Base-by-base conservation (phyloP, 35 echinoderm and acorn worm genomes). In the Ophioderma brevispina region DNA sequence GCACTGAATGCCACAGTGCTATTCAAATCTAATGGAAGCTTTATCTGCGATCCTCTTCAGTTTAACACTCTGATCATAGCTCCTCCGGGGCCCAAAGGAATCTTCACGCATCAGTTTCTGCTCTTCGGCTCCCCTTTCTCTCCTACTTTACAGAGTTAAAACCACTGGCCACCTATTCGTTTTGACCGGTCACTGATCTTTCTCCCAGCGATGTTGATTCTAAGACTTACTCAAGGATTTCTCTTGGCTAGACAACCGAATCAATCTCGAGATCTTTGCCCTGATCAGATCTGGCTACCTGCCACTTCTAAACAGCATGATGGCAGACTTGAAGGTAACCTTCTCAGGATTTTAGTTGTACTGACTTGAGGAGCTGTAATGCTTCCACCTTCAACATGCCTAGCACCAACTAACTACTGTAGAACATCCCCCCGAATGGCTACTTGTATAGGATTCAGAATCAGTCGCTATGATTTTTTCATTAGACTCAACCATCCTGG, bases 21-120 rank as follows among this genome's bases (percentile, higher is more conserved):
- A 25, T 52, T 80, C 17, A 89, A 78, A 63, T 89, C 87, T 13
- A 89, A 19, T 19, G 87, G 87, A 25, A 89, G 77, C 46, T 89
- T 76, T 13, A 89, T 78, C 33, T 89, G 76, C 31, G 87, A 80
- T 25, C 77, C 49, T 50, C 87, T 40, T n/a, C 31, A 85, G 31
- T 19, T 52, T 37, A n/a, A 25, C 52, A 38, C 49, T 34, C 52
- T 37, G 52, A 33, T 85, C 63, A 0, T 32, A 52, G 5, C 36
- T 34, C 15, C 43, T 52, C 32, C 49, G 33, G 2, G 52, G 83
- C 23, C 83, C 43, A 32, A 85, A 64, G 30, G 83, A 85, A 70
- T 85, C 83, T 37, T 85, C 83, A 38, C 83, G 63, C 83, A 70
- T 35, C n/a, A n/a, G n/a, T n/a, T n/a, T n/a, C n/a, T n/a, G n/a